Conservation (phyloP, 2,113 vertebrate genomes). For the Nothobranchius furzeri region DNA sequence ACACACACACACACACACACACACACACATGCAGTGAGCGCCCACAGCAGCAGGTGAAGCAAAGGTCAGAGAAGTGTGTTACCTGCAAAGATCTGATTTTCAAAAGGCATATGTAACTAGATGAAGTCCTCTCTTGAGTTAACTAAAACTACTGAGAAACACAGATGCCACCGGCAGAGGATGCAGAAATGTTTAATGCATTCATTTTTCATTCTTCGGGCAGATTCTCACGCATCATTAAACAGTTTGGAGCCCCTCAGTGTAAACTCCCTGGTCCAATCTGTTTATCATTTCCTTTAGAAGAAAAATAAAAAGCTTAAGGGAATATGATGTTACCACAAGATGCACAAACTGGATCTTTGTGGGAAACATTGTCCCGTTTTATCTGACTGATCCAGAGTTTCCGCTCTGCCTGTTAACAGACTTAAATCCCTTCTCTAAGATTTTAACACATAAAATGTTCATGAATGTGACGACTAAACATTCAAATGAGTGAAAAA, state of each 20-base stretch:
- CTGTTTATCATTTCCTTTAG: conserved; percentile 42
- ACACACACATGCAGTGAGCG: conserved; percentile 2
- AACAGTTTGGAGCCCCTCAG: conserved; percentile 46
- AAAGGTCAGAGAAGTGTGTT: conserved; percentile 42
- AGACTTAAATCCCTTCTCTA: conserved; percentile 2
- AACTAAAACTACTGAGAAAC: conserved; percentile 43
- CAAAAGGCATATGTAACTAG: conserved; percentile 24
- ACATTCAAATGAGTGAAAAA: background rate
- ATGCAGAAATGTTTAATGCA: conserved; percentile 38
- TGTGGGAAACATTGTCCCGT: conserved; percentile 1
- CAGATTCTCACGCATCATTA: conserved; percentile 50
- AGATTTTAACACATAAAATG: conserved; percentile 8
- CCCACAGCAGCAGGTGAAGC: conserved; percentile 10
- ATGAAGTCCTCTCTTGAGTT: conserved; percentile 31
- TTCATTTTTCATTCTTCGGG: conserved; percentile 49
- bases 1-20: background rate
- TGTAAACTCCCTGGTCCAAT: conserved; percentile 48
- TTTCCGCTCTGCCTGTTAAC: background rate
- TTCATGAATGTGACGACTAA: background rate
- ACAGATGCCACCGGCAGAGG: conserved; percentile 32
- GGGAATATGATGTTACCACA: background rate
- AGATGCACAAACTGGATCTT: conserved; percentile 13
- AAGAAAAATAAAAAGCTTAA: conserved; percentile 20
- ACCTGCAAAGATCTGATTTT: conserved; percentile 18
- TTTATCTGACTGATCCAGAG: background rate